Evolutionary conservation across 2,113 vertebrate genomes (phyloP).

Genomic region (Eptesicus fuscus): DNA sequence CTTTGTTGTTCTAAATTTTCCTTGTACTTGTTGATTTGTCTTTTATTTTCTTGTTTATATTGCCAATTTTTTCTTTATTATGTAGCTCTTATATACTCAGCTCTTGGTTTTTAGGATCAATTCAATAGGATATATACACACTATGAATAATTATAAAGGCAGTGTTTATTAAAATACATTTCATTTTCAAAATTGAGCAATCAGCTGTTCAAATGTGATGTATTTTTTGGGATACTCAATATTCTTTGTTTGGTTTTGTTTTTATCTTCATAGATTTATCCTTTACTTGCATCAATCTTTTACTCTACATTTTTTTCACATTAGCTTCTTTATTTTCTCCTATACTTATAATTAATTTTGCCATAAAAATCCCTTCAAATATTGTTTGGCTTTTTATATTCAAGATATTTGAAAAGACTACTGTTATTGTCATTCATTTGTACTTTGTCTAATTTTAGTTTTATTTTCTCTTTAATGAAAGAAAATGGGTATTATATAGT

Average conservation of each 20-base stretch:
- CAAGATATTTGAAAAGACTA: not conserved
- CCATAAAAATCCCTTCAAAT: not conserved
- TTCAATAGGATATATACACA: not conserved
- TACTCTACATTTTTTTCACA: not conserved
- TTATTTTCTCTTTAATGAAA: not conserved
- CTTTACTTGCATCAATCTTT: not conserved
- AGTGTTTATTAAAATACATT: too few species aligned
- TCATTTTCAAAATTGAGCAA: too few species aligned
- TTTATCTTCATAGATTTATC: not conserved
- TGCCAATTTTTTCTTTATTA: not conserved
- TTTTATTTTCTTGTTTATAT: not conserved
- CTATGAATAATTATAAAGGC: too few species aligned
- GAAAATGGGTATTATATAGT: not conserved
- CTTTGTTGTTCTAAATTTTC: not conserved
- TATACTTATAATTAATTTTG: not conserved
- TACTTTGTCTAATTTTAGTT: not conserved
- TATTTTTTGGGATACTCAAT: too few species aligned
- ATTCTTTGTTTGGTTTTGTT: not conserved
- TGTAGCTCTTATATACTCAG: not conserved
- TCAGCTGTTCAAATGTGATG: too few species aligned
- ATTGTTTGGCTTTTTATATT: not conserved
- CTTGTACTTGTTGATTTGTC: not conserved
- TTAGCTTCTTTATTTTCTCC: not conserved
- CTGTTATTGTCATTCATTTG: not conserved
- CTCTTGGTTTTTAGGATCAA: not conserved